A percentile compares a stretch with the other conserved stretches of the same genome.
These are phyloP conservation scores for Thecophora atra DNA, from an alignment of 2,888 invertebrate genomes.

Conservation along the genomic window DNA sequence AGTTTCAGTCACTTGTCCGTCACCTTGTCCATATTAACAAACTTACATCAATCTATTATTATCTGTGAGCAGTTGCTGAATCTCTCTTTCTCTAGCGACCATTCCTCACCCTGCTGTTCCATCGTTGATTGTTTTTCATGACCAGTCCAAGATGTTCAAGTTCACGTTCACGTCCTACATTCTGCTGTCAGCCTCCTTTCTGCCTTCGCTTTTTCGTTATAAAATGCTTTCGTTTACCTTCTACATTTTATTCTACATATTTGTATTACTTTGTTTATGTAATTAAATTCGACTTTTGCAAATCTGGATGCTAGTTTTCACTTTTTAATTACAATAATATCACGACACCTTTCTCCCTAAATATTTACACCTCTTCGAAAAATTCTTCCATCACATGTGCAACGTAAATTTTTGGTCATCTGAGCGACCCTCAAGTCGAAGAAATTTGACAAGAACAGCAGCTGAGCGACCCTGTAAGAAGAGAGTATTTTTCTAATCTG, in stretches of 20 bases:
- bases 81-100: background rate
- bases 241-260: background rate
- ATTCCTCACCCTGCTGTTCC: background rate
- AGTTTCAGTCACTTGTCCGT: slow-evolving; percentile 17
- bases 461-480: too few relatives aligned
- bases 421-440: too few relatives aligned
- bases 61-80: background rate
- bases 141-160: slow-evolving; percentile 22
- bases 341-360: too few relatives aligned
- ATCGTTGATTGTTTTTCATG: background rate
- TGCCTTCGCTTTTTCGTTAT: background rate
- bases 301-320: background rate
- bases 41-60: slow-evolving; percentile 25
- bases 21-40: slow-evolving; percentile 16
- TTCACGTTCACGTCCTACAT: slow-evolving; percentile 33
- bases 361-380: too few relatives aligned
- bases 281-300: slow-evolving; percentile 13
- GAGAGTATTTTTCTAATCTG: too few relatives aligned
- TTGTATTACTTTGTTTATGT: slow-evolving; percentile 28
- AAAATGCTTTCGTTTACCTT: slow-evolving; percentile 12
- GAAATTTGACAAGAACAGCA: too few relatives aligned
- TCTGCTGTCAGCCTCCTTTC: background rate
- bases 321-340: slow-evolving; percentile 25
- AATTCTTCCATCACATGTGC: too few relatives aligned
- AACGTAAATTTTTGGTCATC: too few relatives aligned